Base-by-base conservation (phyloP, 2,888 invertebrate genomes). In the Drosophila tripunctata region DNA sequence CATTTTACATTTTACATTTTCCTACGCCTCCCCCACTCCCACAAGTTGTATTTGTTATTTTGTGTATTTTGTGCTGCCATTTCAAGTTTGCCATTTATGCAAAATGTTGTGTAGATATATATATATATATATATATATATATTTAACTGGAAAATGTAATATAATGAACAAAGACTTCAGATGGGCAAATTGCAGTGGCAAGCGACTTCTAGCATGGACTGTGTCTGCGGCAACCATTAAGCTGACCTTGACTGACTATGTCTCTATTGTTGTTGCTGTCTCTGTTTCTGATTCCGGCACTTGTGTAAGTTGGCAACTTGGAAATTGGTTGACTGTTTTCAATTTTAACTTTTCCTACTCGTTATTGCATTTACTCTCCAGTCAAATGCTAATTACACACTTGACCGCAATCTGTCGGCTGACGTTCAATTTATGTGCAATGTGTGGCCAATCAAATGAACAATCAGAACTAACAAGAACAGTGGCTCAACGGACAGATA, bases 341-440 rank as follows among this genome's bases (percentile, higher is more conserved):
- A 31, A 74, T 52, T n/a, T 47, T 14, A 30, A 60, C 52, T 60
- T 52, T 51, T 27, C 15, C 35, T 43, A 22, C 31, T 47, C 35
- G 35, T 48, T 36, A 15, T 19, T 48, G 38, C 67, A 45, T 45
- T 67, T 41, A 24, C 44, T 14, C 21, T 8, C 5, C 17, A 40
- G 40, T 48, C 67, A 55, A 62, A 51, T 41, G 57, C 52, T 71
- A 75, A 71, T 71, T 63, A 68, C 41, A 43, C 63, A 52, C 54
- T 75, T 40, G 41, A 43, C 75, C 55, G 51, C 44, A 55, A 57
- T 27, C 50, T 47, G 47, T 41, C 50, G 21, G 38, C 14, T 41
- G 48, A 24, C 40, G 41, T 27, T 54, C 56, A 74, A 67, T 55
- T 67, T 47, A 27, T 41, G 21, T 47, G 70, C 45, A 51, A 40